Evolutionary conservation across 1,140 invertebrate genomes (phyloP), one percentile per base, ranked within the genome.

Genomic region (Archegozetes longisetosus): DNA sequence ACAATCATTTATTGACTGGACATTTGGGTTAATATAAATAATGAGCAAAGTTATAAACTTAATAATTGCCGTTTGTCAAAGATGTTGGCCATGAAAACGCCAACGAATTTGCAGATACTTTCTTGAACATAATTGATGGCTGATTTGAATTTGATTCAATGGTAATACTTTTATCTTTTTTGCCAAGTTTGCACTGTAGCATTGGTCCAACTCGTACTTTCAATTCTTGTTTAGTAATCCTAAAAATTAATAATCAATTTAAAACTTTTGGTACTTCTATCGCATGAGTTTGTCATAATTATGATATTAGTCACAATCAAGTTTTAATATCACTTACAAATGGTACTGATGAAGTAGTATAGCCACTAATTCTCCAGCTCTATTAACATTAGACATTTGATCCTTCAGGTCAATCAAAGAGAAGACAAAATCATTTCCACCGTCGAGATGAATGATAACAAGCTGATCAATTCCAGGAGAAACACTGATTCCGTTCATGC

Each of bases 391-490:
- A 12, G 64, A 64, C 3, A 76, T 77, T 28, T 27, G 25, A 40
- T 55, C 25, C 12, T 24, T 48, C 9, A 17, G 47, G 29, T 60
- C 52, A 63, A 77, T 70, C 48, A 92, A 74, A 6, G 84, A 84
- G 4, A 95, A 77, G 29, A 97, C 82, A 67, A 97, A 82, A 73
- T 97, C 93, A 71, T 94, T 92, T 22, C 86, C 85, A 25, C 80
- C 80, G 62, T 82, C 82, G 2, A 91, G 82, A 70, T 95, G 91
- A 64, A 97, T 80, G 12, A 90, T 83, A 58, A 92, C 80, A 54
- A 97, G 77, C 69, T 95, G 91, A 71, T 94, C 92, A 62, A 77
- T 79, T 1, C 83, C 85, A 14, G 85, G 80, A n/a, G 80, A 84
- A 1, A 91, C 76, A 67, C 83, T 87, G 1, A 90, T 66, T 6